Evolutionary conservation across 2,113 vertebrate species (phyloP).

Genomic region (Thalassarche chlororhynchos): DNA sequence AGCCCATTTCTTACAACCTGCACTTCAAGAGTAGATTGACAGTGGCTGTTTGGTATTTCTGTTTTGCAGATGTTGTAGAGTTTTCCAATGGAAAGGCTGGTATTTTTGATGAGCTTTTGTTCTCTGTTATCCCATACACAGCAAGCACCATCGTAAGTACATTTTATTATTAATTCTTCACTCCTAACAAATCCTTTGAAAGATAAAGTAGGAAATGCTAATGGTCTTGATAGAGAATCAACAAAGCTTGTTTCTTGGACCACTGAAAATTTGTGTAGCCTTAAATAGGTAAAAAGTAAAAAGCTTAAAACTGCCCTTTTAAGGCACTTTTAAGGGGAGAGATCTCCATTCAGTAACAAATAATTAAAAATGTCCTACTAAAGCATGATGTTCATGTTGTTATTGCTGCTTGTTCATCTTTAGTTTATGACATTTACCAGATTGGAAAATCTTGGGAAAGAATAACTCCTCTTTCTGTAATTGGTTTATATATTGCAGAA

Average conservation of each 20-base stretch:
- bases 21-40: not conserved
- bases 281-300: not conserved
- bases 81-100: slow-evolving; percentile 45
- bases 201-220: not conserved
- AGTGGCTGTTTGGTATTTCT: not conserved
- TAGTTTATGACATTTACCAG: not conserved
- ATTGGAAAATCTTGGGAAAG: not conserved
- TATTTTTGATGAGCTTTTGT: slow-evolving; percentile 20
- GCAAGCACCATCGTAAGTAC: slow-evolving; percentile 71
- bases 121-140: not conserved
- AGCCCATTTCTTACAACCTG: not conserved
- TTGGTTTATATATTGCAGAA: not conserved
- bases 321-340: not conserved
- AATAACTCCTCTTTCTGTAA: not conserved
- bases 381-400: not conserved
- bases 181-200: not conserved
- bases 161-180: not conserved
- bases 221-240: not conserved
- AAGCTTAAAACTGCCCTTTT: not conserved
- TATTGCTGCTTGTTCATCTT: not conserved
- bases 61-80: not conserved
- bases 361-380: not conserved
- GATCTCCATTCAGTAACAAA: not conserved
- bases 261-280: not conserved
- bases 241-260: not conserved